Conservation (phyloP, 2,888 invertebrate species). For the Ectobius pallidus region DNA sequence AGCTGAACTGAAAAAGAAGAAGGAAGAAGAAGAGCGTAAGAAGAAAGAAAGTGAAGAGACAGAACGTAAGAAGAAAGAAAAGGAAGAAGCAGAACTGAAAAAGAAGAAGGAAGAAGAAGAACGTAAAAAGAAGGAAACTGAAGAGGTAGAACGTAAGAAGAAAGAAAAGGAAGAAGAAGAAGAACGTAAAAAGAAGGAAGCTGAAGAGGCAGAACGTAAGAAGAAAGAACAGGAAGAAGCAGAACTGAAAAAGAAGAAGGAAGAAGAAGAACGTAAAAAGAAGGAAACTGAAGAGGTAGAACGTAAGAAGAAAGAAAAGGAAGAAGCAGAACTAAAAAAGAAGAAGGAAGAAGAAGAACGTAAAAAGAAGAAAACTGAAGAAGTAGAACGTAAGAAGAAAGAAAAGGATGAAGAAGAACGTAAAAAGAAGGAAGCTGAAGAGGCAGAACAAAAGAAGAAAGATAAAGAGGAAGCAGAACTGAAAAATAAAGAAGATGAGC, state of each 20-base stretch:
- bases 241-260: slow-evolving; percentile 28
- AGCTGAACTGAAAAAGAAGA: slow-evolving; percentile 38
- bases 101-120: slow-evolving; percentile 35
- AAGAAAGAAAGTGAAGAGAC: slow-evolving; percentile 40
- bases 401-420: slow-evolving; percentile 20
- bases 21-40: slow-evolving; percentile 38
- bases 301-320: slow-evolving; percentile 19
- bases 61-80: slow-evolving; percentile 43
- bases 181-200: neutral
- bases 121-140: slow-evolving; percentile 32
- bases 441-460: slow-evolving; percentile 30
- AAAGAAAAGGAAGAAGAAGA: slow-evolving; percentile 25
- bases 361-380: slow-evolving; percentile 33
- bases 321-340: slow-evolving; percentile 30
- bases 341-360: slow-evolving; percentile 34
- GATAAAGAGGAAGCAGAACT: slow-evolving; percentile 48
- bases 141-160: slow-evolving; percentile 3
- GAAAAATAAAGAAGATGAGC: slow-evolving; percentile 49
- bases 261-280: slow-evolving; percentile 33
- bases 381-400: slow-evolving; percentile 37
- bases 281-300: slow-evolving; percentile 30
- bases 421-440: slow-evolving; percentile 26
- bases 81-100: slow-evolving; percentile 39
- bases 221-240: slow-evolving; percentile 33
- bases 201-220: slow-evolving; percentile 28